These are phyloP conservation scores for Lochmaea capreae DNA, from an alignment of 2,888 invertebrate species.

Conservation along the genomic window DNA sequence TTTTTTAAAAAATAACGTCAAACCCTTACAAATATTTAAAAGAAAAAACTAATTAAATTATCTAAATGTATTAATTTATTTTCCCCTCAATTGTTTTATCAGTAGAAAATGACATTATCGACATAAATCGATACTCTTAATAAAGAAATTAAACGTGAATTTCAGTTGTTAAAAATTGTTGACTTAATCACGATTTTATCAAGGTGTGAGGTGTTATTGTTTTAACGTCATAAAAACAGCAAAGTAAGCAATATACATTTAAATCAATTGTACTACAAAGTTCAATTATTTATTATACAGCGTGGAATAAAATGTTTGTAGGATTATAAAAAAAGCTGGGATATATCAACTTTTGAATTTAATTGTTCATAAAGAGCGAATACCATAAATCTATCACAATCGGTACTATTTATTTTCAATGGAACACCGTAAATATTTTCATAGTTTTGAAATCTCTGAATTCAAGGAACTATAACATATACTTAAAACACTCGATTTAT, in stretches of 20 bases:
- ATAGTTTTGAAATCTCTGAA: too few species aligned
- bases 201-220: not conserved
- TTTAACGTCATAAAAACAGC: not conserved
- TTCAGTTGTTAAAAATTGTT: not conserved
- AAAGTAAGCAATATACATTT: not conserved
- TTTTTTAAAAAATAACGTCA: not conserved
- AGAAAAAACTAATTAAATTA: not conserved
- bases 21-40: not conserved
- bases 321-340: too few species aligned
- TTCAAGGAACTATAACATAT: too few species aligned
- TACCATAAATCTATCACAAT: too few species aligned
- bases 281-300: too few species aligned
- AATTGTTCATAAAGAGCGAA: too few species aligned
- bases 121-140: not conserved
- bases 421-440: too few species aligned
- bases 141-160: constrained; percentile 1
- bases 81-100: not conserved
- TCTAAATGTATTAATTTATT: not conserved
- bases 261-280: not conserved
- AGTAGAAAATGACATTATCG: not conserved
- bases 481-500: too few species aligned
- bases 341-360: too few species aligned
- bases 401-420: too few species aligned
- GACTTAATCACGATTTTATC: not conserved
- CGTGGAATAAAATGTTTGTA: too few species aligned